Percentiles rank a stretch among this genome's conserved stretches.
These are phyloP conservation scores for Rhyacophila brunnea DNA, from an alignment of 1,140 invertebrate species.

Conservation along the genomic window DNA sequence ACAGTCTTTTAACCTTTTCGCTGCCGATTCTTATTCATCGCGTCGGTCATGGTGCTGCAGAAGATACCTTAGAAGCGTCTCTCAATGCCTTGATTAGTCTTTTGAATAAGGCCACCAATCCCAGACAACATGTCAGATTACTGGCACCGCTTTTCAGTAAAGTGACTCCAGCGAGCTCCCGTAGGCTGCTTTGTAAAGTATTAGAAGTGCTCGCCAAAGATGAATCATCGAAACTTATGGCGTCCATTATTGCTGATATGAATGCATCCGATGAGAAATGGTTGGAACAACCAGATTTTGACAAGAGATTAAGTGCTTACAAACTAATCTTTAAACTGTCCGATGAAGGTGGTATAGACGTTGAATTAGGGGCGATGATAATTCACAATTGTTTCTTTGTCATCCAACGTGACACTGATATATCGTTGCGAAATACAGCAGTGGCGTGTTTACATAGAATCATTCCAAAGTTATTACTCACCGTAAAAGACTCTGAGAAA, in stretches of 20 bases:
- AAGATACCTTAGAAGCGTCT: conserved; percentile 61
- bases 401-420: conserved; percentile 74
- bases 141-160: conserved; percentile 66
- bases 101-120: conserved; percentile 63
- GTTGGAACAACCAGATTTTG: conserved; percentile 91
- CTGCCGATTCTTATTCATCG: conserved; percentile 74
- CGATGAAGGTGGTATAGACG: conserved; percentile 55
- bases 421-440: conserved; percentile 79
- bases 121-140: conserved; percentile 64
- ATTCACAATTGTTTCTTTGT: conserved; percentile 83
- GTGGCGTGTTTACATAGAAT: conserved; percentile 69
- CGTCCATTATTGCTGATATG: conserved; percentile 63
- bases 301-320: conserved; percentile 73
- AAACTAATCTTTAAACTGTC: conserved; percentile 62
- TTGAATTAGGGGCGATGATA: conserved; percentile 70
- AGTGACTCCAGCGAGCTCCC: conserved; percentile 56
- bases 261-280: conserved; percentile 85
- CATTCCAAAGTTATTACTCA: conserved; percentile 58
- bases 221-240: conserved; percentile 36
- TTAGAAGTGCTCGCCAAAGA: conserved; percentile 56
- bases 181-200: conserved; percentile 65
- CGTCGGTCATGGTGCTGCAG: conserved; percentile 61
- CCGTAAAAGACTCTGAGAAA: conserved; percentile 53
- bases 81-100: conserved; percentile 70
- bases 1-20: conserved; percentile 66